These are phyloP conservation scores for Myotis davidii DNA, from an alignment of 2,113 vertebrate genomes.

Conservation along the genomic window DNA sequence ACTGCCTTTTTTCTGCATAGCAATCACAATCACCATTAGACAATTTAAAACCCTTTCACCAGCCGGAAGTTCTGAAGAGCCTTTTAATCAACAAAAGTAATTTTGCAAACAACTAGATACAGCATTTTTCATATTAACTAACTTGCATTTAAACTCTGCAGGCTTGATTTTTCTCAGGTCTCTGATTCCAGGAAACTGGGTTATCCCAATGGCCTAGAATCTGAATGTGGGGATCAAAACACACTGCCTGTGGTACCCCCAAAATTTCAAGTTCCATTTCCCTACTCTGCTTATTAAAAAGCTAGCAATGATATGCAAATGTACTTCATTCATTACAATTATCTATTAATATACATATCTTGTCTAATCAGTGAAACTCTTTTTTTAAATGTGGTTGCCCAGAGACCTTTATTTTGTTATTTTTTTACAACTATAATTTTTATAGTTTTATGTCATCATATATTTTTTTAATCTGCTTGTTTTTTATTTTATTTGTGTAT, in stretches of 20 bases:
- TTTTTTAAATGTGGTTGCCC: slow-evolving; percentile 31
- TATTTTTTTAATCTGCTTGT: neutral
- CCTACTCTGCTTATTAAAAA: slow-evolving; percentile 71
- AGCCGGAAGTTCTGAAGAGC: slow-evolving; percentile 93
- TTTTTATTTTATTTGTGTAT: slow-evolving; percentile 5
- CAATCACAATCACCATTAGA: slow-evolving; percentile 99
- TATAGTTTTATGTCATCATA: neutral
- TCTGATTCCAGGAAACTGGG: slow-evolving; percentile 80
- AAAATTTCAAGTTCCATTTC: slow-evolving; percentile 49
- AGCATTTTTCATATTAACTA: slow-evolving; percentile 91
- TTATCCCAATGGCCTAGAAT: slow-evolving; percentile 77
- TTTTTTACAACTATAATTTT: slow-evolving; percentile 60
- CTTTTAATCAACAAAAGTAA: slow-evolving; percentile 98
- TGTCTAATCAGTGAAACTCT: slow-evolving; percentile 73
- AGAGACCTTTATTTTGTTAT: slow-evolving; percentile 61
- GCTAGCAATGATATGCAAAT: slow-evolving; percentile 55
- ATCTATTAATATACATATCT: slow-evolving; percentile 71
- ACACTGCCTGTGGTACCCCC: slow-evolving; percentile 56
- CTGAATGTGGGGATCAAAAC: slow-evolving; percentile 66
- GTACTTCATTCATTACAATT: slow-evolving; percentile 80
- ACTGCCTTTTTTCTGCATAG: slow-evolving; percentile 92
- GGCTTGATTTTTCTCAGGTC: slow-evolving; percentile 80
- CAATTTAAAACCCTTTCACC: slow-evolving; percentile 97
- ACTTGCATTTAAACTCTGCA: slow-evolving; percentile 87
- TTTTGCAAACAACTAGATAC: slow-evolving; percentile 92